A percentile compares a stretch with the other conserved stretches of the same genome.
Evolutionary conservation across 1,140 invertebrate species (phyloP).

Genomic region (Nasonia giraulti): DNA sequence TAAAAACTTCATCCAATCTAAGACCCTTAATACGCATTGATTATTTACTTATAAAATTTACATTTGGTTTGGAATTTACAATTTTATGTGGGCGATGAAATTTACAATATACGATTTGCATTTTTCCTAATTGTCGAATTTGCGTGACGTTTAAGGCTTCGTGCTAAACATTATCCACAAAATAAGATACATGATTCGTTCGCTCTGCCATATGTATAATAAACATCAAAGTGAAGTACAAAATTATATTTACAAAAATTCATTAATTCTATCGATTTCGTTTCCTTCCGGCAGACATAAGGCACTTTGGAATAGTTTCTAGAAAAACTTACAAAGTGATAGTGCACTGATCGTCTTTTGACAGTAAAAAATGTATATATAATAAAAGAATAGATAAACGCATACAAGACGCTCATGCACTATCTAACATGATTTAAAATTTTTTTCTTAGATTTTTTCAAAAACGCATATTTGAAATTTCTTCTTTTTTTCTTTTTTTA

Average conservation of each 20-base stretch:
- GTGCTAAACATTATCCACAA: slow-evolving; percentile 50
- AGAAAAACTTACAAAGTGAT: slow-evolving; percentile 56
- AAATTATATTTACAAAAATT: slow-evolving; percentile 68
- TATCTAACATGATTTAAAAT: slow-evolving; percentile 33
- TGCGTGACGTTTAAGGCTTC: slow-evolving; percentile 39
- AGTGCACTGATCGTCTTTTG: slow-evolving; percentile 46
- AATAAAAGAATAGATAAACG: slow-evolving; percentile 39
- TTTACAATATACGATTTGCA: slow-evolving; percentile 44
- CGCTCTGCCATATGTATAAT: slow-evolving; percentile 40
- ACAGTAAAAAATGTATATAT: slow-evolving; percentile 44
- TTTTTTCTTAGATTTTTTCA: slow-evolving; percentile 23
- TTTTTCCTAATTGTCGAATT: slow-evolving; percentile 43
- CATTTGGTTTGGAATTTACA: slow-evolving; percentile 54
- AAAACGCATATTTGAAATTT: slow-evolving; percentile 48
- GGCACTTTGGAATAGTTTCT: slow-evolving; percentile 71
- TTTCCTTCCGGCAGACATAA: slow-evolving; percentile 62
- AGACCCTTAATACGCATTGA: slow-evolving; percentile 44
- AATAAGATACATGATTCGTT: slow-evolving; percentile 62
- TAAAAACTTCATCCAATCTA: slow-evolving; percentile 32
- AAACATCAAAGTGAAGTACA: slow-evolving; percentile 65
- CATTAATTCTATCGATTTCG: slow-evolving; percentile 53
- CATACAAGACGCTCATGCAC: slow-evolving; percentile 39
- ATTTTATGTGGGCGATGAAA: slow-evolving; percentile 29
- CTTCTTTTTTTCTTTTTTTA: slow-evolving; percentile 20
- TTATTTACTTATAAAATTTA: slow-evolving; percentile 52